A percentile compares a stretch with the other conserved stretches of the same genome.
Conservation (phyloP, 2,797 vertebrate species). For the Morus bassanus region DNA sequence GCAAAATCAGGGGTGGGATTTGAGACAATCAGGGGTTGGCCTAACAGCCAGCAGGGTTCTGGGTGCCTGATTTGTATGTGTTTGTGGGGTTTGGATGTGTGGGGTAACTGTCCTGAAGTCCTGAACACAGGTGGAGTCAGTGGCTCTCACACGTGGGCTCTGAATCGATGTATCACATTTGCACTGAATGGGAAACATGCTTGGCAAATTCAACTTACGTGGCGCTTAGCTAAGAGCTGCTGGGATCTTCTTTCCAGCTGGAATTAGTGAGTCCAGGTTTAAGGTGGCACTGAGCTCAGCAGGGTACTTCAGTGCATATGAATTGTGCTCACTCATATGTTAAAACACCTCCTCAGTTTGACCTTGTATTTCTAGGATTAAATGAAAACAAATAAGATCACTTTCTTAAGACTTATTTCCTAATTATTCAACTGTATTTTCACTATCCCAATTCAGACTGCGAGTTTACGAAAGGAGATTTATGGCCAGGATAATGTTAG, state of each 20-base stretch:
- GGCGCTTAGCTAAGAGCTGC: neutral
- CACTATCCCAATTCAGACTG: neutral
- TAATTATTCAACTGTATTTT: neutral
- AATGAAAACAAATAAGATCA: neutral
- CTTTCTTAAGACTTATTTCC: neutral
- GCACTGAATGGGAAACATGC: neutral
- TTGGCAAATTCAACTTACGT: neutral
- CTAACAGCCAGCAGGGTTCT: neutral
- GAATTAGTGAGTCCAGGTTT: neutral
- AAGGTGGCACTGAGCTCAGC: neutral
- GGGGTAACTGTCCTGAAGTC: neutral
- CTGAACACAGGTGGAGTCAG: neutral
- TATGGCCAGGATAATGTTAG: neutral
- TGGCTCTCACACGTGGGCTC: neutral
- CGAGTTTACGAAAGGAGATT: neutral
- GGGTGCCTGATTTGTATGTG: neutral
- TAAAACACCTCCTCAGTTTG: neutral
- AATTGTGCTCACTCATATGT: neutral
- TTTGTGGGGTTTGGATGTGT: neutral
- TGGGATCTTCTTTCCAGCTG: neutral
- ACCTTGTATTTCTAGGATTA: neutral
- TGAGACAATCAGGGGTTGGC: neutral
- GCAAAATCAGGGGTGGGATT: neutral
- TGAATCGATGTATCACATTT: rapidly evolving
- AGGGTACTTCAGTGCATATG: neutral